Evolutionary conservation across 2,797 vertebrate genomes (phyloP), one percentile per base, ranked within the genome.

Genomic region (Sebastes flavidus): DNA sequence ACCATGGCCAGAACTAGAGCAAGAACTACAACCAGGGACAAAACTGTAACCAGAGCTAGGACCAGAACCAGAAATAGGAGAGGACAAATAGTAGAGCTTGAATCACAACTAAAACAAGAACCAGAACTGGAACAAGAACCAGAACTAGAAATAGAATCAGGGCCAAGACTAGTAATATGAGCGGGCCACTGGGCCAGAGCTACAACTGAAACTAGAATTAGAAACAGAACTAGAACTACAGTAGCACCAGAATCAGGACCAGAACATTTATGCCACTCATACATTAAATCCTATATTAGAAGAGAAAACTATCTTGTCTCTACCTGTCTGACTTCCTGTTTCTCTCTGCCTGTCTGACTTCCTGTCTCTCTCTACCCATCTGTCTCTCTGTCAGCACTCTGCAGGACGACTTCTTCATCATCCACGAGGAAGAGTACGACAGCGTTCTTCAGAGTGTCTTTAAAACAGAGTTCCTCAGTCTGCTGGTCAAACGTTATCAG

Each of bases 381-480:
- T 58, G 22, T 65, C n/a, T 52, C 12, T 80, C 63, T 72, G 4
- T 63, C 75, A 97, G 97, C 84, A 92, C 95, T 2, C 86, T 97
- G 60, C 96, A 97, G 90, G 97, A 97, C 1, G 96, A 97, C 84
- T 82, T 97, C 87, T 94, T 97, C 67, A 94, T 97, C 65, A 3
- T 97, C 18, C 97, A 97, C 0, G 96, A 97, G 86, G 91, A 94
- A 3, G 94, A 95, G 22, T 97, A 97, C 0, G 97, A 97, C 95
- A 97, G 96, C 4, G 93, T 95, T 20, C 91, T 97, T 46, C 95
- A 97, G 92, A 96, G 94, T 2, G 18, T 95, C 71, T 97, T 97
- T 80, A 97, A 97, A 69, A 97, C 96, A 0, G 97, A 97, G 86
- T 95, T 97, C 71, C 94, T 97, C 34, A 97, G 96, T 86, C 90